A percentile compares a stretch with the other conserved stretches of the same genome.
Conservation (phyloP, 2,888 invertebrate genomes). For the Caenorhabditis sp. region DNA sequence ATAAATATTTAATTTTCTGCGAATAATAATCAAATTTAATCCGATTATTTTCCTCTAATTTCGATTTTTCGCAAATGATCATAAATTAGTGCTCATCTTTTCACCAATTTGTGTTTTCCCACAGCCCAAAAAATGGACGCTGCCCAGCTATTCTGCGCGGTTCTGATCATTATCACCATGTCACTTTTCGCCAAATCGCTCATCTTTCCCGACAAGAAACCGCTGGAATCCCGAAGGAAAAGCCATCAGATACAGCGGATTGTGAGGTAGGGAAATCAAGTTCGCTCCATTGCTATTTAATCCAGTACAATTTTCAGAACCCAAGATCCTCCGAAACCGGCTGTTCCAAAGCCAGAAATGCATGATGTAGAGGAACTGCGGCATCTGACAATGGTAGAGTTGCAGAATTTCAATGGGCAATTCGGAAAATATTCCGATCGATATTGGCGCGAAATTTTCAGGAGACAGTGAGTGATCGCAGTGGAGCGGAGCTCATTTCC, state of each 20-base stretch:
- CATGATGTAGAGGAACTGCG: constrained; percentile 51
- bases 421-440: constrained; percentile 48
- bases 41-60: not conserved
- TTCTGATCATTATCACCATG: constrained; percentile 32
- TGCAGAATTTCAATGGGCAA: constrained; percentile 41
- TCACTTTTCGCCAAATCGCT: constrained; percentile 42
- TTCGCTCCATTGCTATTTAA: too few species aligned
- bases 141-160: constrained; percentile 36
- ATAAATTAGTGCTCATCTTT: too few species aligned
- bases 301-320: too few species aligned
- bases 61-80: not conserved
- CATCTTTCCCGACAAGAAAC: constrained; percentile 34
- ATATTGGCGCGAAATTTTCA: constrained; percentile 62
- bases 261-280: not conserved
- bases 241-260: not conserved
- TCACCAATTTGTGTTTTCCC: constrained; percentile 6
- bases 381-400: constrained; percentile 42
- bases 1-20: constrained; percentile 3
- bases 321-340: not conserved
- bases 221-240: not conserved
- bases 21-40: too few species aligned
- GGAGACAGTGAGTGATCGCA: constrained; percentile 44
- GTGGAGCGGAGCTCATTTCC: too few species aligned
- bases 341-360: constrained; percentile 24
- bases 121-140: constrained; percentile 22